Conservation (phyloP, 2,113 vertebrate genomes). For the Aegypius monachus region DNA sequence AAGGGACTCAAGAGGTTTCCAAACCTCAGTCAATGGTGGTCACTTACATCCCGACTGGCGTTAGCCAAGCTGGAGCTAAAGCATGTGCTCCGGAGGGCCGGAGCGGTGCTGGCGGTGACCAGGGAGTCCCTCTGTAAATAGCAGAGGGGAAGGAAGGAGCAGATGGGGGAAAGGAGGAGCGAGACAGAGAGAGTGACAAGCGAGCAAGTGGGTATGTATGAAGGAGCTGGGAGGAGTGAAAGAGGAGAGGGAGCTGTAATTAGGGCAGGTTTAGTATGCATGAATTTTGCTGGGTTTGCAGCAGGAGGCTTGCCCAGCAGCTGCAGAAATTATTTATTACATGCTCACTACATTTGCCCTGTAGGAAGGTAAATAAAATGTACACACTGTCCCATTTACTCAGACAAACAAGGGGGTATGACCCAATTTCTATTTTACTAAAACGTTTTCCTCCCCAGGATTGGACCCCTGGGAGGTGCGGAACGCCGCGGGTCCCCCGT, state of each 20-base stretch:
- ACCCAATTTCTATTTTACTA: conserved; percentile 56
- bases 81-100: neutral
- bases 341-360: conserved; percentile 56
- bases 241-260: conserved; percentile 46
- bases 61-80: neutral
- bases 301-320: conserved; percentile 65
- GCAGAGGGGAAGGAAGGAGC: neutral
- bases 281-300: conserved; percentile 64
- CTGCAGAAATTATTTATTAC: conserved; percentile 71
- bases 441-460: neutral
- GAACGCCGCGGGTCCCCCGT: accelerated
- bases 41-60: neutral
- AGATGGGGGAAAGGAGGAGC: conserved; percentile 48
- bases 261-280: conserved; percentile 58
- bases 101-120: neutral
- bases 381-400: conserved; percentile 62
- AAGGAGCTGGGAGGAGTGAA: conserved; percentile 7
- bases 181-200: neutral
- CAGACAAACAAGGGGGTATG: conserved; percentile 48
- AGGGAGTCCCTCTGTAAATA: neutral
- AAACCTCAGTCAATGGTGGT: neutral
- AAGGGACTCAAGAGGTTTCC: neutral
- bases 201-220: neutral
- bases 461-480: neutral
- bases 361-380: conserved; percentile 71